These are phyloP conservation scores for Telmatherina bonti DNA, from an alignment of 2,797 vertebrate genomes.

Conservation along the genomic window DNA sequence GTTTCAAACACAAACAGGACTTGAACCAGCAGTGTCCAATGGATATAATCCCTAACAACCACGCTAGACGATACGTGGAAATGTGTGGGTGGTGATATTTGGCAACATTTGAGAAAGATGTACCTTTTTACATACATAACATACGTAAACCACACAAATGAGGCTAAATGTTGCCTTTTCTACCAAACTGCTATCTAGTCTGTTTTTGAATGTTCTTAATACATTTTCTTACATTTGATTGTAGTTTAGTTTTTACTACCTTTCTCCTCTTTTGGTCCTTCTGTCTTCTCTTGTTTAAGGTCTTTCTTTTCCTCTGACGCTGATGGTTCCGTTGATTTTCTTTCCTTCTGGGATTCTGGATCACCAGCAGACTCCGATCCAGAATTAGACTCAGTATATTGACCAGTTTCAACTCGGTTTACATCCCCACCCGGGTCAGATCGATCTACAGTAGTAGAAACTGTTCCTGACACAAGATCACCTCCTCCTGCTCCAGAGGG, in stretches of 20 bases:
- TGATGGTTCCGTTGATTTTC: slow-evolving; percentile 6
- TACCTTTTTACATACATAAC: no score
- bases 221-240: no score
- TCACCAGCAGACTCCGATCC: not conserved
- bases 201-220: not conserved
- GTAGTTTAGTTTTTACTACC: slow-evolving; percentile 43
- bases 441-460: slow-evolving; percentile 5
- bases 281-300: slow-evolving; percentile 24
- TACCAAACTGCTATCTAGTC: not conserved
- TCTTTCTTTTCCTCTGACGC: slow-evolving; percentile 29
- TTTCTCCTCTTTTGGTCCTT: slow-evolving; percentile 36
- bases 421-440: slow-evolving; percentile 32
- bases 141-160: no score
- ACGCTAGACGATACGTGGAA: no score
- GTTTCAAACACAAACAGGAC: no score
- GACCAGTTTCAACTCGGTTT: slow-evolving; percentile 22
- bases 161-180: not conserved
- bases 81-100: no score
- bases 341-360: slow-evolving; percentile 4
- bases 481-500: slow-evolving; percentile 19
- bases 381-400: slow-evolving; percentile 22
- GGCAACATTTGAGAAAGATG: not conserved
- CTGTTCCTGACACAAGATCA: slow-evolving; percentile 22
- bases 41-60: no score
- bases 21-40: no score